Evolutionary conservation across 2,797 vertebrate genomes (phyloP).

Genomic region (Scarus forsteni): DNA sequence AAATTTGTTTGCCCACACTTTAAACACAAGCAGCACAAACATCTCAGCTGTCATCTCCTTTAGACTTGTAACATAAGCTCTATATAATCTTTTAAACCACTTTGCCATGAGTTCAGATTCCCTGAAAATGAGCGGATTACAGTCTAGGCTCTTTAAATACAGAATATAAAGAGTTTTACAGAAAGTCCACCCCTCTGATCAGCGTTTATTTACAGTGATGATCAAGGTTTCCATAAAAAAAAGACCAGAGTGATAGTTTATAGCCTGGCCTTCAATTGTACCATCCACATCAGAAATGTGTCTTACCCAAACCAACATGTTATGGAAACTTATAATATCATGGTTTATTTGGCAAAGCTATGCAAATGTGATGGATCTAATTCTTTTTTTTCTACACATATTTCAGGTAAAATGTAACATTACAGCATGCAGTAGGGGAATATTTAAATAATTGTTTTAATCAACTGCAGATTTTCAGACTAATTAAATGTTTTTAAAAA

Average conservation of each 20-base stretch:
- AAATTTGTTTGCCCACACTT: conserved; percentile 35
- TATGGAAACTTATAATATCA: too few relatives aligned
- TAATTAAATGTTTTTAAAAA: not conserved
- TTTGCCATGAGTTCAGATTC: conserved; percentile 57
- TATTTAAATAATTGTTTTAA: not conserved
- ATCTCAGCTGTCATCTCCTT: conserved; percentile 33
- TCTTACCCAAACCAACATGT: too few relatives aligned
- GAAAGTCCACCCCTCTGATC: conserved; percentile 19
- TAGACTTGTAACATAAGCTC: conserved; percentile 52
- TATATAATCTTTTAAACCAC: conserved; percentile 66
- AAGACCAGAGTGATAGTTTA: not conserved
- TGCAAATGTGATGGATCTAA: too few relatives aligned
- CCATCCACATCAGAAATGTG: not conserved
- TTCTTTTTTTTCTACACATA: too few relatives aligned
- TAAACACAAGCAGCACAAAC: conserved; percentile 23
- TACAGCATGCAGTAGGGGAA: too few relatives aligned
- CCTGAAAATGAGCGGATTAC: conserved; percentile 61
- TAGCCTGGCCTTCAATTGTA: too few relatives aligned
- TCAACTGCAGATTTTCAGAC: not conserved
- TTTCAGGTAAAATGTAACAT: too few relatives aligned
- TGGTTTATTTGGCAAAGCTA: too few relatives aligned
- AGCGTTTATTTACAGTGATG: not conserved
- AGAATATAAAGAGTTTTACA: conserved; percentile 43
- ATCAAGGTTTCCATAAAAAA: conserved; percentile 7
- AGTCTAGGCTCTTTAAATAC: conserved; percentile 24